Percentiles rank a stretch among this genome's conserved stretches.
These are phyloP conservation scores for Rugalucina vietnamica DNA, from an alignment of 2,888 invertebrate genomes.

Conservation along the genomic window DNA sequence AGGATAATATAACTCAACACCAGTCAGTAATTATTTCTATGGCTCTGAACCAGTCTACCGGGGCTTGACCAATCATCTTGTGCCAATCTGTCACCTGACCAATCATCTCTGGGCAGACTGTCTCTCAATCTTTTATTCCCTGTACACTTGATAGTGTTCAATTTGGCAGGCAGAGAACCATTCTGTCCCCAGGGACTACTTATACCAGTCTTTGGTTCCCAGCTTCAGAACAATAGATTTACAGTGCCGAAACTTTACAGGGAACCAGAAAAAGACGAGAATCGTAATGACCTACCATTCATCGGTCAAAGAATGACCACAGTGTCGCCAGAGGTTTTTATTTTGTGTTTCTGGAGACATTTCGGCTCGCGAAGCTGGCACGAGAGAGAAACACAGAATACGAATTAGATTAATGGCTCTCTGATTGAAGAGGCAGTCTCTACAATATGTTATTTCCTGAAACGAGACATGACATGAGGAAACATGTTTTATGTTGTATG, in stretches of 20 bases:
- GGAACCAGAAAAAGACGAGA: background rate
- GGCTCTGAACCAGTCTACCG: background rate
- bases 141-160: conserved; percentile 13
- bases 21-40: conserved; percentile 14
- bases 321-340: conserved; percentile 5
- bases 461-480: background rate
- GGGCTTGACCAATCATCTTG: conserved; percentile 6
- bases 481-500: background rate
- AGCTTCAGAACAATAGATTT: background rate
- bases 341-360: conserved; percentile 14
- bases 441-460: background rate
- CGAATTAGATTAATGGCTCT: conserved; percentile 4
- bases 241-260: background rate
- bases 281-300: conserved; percentile 12
- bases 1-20: conserved; percentile 6
- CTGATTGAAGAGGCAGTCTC: background rate
- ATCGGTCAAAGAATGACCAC: conserved; percentile 14
- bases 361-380: background rate
- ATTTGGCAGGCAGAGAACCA: conserved; percentile 8
- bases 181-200: conserved; percentile 9
- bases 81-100: conserved; percentile 7
- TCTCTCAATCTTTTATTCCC: conserved; percentile 6
- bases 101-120: conserved; percentile 7
- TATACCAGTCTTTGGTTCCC: conserved; percentile 2
- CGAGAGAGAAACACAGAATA: background rate